Evolutionary conservation across 2,888 invertebrate genomes (phyloP), one percentile per base, ranked within the genome.

Genomic region (Horisme vitalbata): DNA sequence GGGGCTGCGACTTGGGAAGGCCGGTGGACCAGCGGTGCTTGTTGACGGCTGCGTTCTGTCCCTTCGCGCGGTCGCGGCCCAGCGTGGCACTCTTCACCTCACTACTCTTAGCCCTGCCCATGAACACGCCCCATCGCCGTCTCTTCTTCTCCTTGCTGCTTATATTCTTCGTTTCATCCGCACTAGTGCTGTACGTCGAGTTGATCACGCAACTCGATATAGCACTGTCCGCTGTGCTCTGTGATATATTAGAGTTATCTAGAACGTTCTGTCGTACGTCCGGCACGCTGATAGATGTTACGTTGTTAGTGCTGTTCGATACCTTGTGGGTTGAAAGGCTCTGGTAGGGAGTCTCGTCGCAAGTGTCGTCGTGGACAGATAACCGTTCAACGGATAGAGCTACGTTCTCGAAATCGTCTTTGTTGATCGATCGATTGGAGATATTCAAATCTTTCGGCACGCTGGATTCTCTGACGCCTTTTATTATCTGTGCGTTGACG

Each of bases 1-100:
- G 80, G 3, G 95, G 94, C 70, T 93, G 93, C 24, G 92, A 89
- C 62, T 93, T 91, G 9, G 94, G 93, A 55, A 93, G 83, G 0
- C 93, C 94, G 0, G 94, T 94, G 0, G 94, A 94, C 94, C 94
- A 94, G 28, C 94, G 79, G 68, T 94, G 92, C 59, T 91, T 90
- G 63, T 91, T 91, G 8, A 90, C 82, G 23, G 59, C 84, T 85
- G 35, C 50, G 9, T 43, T 33, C 24, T 34, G 30, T 21, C 80
- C 83, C 47, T 90, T 90, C n/a, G 88, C 88, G 55, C 92, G 90
- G 52, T 94, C 93, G 48, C 94, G 85, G 0, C 94, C 94, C 34
- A 94, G 73, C 3, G 94, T 94, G 0, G 94, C 94, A 52, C 93
- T 93, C 59, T 94, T 91, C 47, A 90, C 90, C 14, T 92, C 87